Evolutionary conservation across 2,113 vertebrate genomes (phyloP), one percentile per base, ranked within the genome.

Genomic region (Menura novaehollandiae): DNA sequence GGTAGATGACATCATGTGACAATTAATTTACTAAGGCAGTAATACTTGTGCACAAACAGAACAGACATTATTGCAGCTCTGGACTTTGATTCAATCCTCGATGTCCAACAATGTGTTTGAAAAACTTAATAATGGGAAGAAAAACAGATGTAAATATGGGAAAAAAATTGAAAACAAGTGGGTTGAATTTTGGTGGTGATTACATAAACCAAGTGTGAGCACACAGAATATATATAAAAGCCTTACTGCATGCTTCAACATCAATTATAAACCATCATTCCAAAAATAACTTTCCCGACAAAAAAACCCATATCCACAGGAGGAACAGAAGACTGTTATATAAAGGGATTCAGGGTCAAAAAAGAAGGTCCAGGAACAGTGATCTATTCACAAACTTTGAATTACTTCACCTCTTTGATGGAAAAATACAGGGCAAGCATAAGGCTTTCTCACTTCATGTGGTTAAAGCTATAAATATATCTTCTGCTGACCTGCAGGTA

Each of bases 381-480:
- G 89, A 95, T 95, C 95, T 96, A 96, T 95, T 97, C 96, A 97
- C 60, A 91, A 94, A 86, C 55, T 66, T 85, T 87, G 92, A 94
- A 94, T 94, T 94, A 78, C 94, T 96, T 95, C 92, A 93, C 86
- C 52, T 89, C 86, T 91, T 75, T 86, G 90, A 95, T 88, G 94
- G 94, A 95, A 96, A 97, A 96, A 89, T 82, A 93, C 92, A 94
- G 91, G 92, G 68, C 78, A 62, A 92, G 84, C 5, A 49, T 35
- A 82, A 91, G 82, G 69, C 66, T 96, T 77, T 92, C 71, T 89
- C 4, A 7, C 86, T 95, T 95, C 89, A 96, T 96, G 96, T 94
- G 93, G 88, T 97, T 93, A 77, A 78, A 76, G 88, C 77, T 96
- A 96, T 95, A 95, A 94, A 89, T 95, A 96, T 74, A 79, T 78